Percentiles rank a stretch among this genome's conserved stretches.
Conservation (phyloP, 37 sponge, comb jelly and placozoan genomes). For the Ephydatia muelleri region DNA sequence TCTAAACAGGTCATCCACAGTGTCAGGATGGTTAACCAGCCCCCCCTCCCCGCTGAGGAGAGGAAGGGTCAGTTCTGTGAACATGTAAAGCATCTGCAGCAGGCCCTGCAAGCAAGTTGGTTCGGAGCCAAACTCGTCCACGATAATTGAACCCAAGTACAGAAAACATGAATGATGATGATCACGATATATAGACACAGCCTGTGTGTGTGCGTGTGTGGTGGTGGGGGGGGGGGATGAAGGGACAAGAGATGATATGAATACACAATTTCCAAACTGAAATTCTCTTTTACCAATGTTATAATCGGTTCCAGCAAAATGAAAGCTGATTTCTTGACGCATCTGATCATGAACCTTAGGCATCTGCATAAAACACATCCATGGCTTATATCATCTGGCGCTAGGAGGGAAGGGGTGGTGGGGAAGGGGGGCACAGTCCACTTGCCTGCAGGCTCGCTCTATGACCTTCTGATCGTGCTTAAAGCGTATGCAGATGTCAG, state of each 20-base stretch:
- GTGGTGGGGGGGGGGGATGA: neutral
- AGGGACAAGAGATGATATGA: neutral
- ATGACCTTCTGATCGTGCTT: conserved; percentile 55
- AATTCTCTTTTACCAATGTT: conserved; percentile 43
- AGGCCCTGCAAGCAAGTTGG: conserved; percentile 45
- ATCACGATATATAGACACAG: conserved; percentile 37
- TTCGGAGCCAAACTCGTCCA: conserved; percentile 84
- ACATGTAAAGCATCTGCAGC: conserved; percentile 47
- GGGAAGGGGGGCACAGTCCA: neutral
- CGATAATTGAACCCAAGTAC: conserved; percentile 81
- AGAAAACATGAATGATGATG: conserved; percentile 89
- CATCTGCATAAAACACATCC: conserved; percentile 36
- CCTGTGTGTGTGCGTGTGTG: too few species aligned
- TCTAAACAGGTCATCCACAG: conserved; percentile 93
- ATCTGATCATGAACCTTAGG: conserved; percentile 69
- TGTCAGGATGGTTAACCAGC: conserved; percentile 83
- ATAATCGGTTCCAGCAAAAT: conserved; percentile 59
- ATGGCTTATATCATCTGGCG: neutral
- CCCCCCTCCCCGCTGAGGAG: conserved; percentile 64
- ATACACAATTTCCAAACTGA: neutral
- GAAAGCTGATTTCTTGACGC: conserved; percentile 46
- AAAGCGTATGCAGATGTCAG: conserved; percentile 14
- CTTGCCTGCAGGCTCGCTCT: conserved; percentile 69
- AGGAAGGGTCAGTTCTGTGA: conserved; percentile 57
- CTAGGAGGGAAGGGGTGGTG: too few species aligned